phyloP scores from a whole-genome alignment of 1,140 invertebrate species.

The Meloidogyne chitwoodi region DNA sequence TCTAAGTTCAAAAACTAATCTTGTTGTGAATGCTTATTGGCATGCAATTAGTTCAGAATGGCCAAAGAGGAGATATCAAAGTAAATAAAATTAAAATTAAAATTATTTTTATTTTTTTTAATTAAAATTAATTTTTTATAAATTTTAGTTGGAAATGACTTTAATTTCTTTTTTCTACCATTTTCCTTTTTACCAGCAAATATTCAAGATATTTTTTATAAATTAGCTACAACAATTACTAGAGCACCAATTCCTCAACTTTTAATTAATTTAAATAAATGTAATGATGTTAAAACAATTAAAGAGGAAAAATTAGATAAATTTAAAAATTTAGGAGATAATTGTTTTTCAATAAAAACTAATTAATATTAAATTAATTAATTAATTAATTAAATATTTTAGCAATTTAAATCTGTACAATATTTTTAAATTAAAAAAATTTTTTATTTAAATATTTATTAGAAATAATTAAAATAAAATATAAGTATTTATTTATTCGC shows the following conservation, averaged over 20 bases:
- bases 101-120: neutral
- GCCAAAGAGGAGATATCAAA: slow-evolving; percentile 12
- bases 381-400: no score
- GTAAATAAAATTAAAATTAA: neutral
- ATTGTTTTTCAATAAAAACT: neutral
- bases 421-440: no score
- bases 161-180: neutral
- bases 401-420: no score
- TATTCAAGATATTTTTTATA: slow-evolving; percentile 11
- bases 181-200: neutral
- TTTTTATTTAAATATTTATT: no score
- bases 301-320: neutral
- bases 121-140: no score
- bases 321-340: neutral
- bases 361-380: neutral
- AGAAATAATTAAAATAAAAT: no score
- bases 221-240: neutral
- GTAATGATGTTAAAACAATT: neutral
- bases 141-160: slow-evolving; percentile 3
- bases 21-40: slow-evolving; percentile 18
- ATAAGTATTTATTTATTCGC: no score
- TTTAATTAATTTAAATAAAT: slow-evolving; percentile 8
- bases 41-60: slow-evolving; percentile 9
- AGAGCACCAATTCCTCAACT: neutral
- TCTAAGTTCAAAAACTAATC: slow-evolving; percentile 4